Conservation (phyloP, 2,888 invertebrate genomes). For the Pseudococcus jackbeardsleyi region DNA sequence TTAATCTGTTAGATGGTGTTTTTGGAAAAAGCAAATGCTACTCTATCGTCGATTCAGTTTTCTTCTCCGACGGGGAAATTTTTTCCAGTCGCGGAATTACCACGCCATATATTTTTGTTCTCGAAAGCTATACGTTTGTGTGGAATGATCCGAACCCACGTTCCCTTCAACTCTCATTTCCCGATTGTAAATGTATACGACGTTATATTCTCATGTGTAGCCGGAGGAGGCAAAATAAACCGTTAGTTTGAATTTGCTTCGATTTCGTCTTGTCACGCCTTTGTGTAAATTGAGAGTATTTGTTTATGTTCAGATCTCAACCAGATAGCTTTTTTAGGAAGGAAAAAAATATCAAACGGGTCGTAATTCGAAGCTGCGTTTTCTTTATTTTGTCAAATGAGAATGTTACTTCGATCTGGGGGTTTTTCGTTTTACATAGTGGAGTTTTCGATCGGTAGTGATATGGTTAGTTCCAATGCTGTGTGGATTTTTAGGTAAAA, state of each 20-base stretch:
- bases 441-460: no score
- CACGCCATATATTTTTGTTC: neutral
- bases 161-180: neutral
- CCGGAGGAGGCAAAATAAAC: neutral
- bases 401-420: no score
- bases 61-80: neutral
- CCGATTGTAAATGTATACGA: neutral
- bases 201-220: neutral
- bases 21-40: neutral
- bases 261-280: neutral
- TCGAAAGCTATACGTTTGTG: neutral
- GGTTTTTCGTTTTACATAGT: no score
- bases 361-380: no score
- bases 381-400: no score
- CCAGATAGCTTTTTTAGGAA: neutral
- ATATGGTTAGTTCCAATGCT: no score
- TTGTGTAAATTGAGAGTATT: slow-evolving; percentile 22
- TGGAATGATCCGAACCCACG: neutral
- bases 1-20: slow-evolving; percentile 28
- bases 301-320: neutral
- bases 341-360: no score
- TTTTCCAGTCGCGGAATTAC: slow-evolving; percentile 8
- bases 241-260: neutral
- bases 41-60: neutral
- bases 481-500: no score